phyloP scores from a whole-genome alignment of 2,113 vertebrate species.

The Coptodon rendalli region DNA sequence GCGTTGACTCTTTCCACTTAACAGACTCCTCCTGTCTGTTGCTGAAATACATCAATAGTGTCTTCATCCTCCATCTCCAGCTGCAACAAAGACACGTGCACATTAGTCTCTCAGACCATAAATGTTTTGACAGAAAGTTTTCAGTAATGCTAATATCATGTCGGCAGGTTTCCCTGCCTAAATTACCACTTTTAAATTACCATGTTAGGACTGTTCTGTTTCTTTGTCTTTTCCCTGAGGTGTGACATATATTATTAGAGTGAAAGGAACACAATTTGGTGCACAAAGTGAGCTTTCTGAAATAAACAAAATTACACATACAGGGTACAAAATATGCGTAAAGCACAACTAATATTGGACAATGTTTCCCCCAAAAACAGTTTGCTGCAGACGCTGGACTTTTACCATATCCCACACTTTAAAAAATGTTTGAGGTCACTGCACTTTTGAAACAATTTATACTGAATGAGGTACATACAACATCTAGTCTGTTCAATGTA shows the following conservation, averaged over 20 bases:
- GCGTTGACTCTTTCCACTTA: slow-evolving; percentile 37
- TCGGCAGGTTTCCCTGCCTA: neutral
- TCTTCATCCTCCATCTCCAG: slow-evolving; percentile 78
- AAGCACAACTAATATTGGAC: neutral
- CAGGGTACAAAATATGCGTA: neutral
- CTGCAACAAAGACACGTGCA: slow-evolving; percentile 33
- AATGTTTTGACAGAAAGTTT: neutral
- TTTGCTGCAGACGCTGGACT: neutral
- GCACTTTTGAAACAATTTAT: neutral
- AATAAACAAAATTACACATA: neutral
- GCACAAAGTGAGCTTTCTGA: neutral
- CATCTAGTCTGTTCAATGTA: neutral
- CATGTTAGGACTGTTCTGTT: neutral
- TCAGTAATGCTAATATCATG: neutral
- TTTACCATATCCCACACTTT: neutral
- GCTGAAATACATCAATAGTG: slow-evolving; percentile 78
- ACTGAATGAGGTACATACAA: neutral
- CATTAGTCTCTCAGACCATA: neutral
- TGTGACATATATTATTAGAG: neutral
- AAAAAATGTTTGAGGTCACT: neutral
- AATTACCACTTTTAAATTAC: neutral
- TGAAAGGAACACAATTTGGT: neutral
- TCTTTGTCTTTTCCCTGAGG: neutral
- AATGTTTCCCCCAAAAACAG: neutral
- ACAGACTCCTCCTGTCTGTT: slow-evolving; percentile 71